phyloP scores from a whole-genome alignment of 92 coral and sea anemone species.

The Virgularia gustaviana region DNA sequence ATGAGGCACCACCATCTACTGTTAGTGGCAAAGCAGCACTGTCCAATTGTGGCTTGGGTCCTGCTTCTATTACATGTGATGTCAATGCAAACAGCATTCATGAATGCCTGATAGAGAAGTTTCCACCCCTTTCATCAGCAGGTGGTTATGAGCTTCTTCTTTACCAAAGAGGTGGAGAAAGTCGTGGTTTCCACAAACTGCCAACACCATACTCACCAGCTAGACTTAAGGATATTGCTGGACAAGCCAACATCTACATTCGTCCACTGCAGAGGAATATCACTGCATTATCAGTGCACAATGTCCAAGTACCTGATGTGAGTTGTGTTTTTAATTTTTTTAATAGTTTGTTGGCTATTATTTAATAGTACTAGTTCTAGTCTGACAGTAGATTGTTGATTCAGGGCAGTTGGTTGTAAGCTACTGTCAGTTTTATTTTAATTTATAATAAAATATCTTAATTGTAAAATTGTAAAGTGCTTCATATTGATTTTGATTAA shows the following conservation, averaged over 20 bases:
- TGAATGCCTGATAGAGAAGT: slow-evolving; percentile 17
- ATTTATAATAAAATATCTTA: no score
- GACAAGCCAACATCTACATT: slow-evolving; percentile 46
- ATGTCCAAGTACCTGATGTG: slow-evolving; percentile 1
- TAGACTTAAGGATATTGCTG: slow-evolving; percentile 44
- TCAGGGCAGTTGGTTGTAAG: no score
- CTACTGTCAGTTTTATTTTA: no score
- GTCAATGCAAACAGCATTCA: slow-evolving; percentile 29
- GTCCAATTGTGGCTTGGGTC: slow-evolving; percentile 46
- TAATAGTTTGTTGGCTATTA: no score
- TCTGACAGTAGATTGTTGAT: background rate
- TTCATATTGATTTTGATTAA: background rate
- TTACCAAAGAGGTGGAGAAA: slow-evolving; percentile 45
- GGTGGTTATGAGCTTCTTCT: slow-evolving; percentile 54
- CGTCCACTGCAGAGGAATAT: slow-evolving; percentile 38
- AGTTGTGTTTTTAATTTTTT: background rate
- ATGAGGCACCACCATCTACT: slow-evolving; percentile 37
- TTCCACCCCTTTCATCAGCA: slow-evolving; percentile 32
- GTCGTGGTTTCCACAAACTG: slow-evolving; percentile 47
- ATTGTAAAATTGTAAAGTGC: background rate
- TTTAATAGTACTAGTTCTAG: no score
- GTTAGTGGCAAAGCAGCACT: slow-evolving; percentile 34
- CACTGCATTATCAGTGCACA: slow-evolving; percentile 8
- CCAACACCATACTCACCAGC: slow-evolving; percentile 29
- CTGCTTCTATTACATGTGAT: slow-evolving; percentile 38